These are phyloP conservation scores for Solen grandis DNA, from an alignment of 1,140 invertebrate species.

Conservation along the genomic window DNA sequence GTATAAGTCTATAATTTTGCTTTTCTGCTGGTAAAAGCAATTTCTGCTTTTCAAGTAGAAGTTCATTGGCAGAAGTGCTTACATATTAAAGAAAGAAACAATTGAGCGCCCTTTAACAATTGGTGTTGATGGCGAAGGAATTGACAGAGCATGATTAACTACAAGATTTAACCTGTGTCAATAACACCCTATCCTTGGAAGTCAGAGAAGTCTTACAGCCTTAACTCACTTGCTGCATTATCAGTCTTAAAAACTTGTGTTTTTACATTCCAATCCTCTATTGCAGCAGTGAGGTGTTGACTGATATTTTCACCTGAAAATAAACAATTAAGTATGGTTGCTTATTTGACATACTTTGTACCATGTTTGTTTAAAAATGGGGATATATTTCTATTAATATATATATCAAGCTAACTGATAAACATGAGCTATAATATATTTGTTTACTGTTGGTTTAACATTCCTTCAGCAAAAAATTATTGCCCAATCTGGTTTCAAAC, in stretches of 20 bases:
- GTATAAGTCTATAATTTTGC: slow-evolving; percentile 29
- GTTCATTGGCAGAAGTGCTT: background rate
- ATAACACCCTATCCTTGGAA: slow-evolving; percentile 43
- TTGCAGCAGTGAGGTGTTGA: too few relatives aligned
- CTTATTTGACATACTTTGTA: too few relatives aligned
- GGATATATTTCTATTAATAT: too few relatives aligned
- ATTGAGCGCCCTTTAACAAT: slow-evolving; percentile 1
- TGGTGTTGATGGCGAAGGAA: background rate
- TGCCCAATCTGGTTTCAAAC: too few relatives aligned
- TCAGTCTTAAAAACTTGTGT: slow-evolving; percentile 21
- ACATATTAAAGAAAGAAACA: slow-evolving; percentile 26
- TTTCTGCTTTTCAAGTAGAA: background rate
- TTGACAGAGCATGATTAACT: slow-evolving; percentile 25
- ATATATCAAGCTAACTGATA: too few relatives aligned
- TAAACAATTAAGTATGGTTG: too few relatives aligned
- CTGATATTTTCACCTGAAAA: too few relatives aligned
- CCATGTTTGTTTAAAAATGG: too few relatives aligned
- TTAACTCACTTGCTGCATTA: slow-evolving; percentile 50
- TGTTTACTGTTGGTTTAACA: too few relatives aligned
- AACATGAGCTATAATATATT: too few relatives aligned
- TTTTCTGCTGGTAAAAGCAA: too few relatives aligned
- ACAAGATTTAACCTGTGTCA: slow-evolving; percentile 37
- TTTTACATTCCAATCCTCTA: slow-evolving; percentile 11
- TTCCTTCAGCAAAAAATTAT: too few relatives aligned
- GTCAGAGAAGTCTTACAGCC: slow-evolving; percentile 13